These are phyloP conservation scores for Oncorhynchus kisutch DNA, from an alignment of 2,113 vertebrate species.

Conservation along the genomic window DNA sequence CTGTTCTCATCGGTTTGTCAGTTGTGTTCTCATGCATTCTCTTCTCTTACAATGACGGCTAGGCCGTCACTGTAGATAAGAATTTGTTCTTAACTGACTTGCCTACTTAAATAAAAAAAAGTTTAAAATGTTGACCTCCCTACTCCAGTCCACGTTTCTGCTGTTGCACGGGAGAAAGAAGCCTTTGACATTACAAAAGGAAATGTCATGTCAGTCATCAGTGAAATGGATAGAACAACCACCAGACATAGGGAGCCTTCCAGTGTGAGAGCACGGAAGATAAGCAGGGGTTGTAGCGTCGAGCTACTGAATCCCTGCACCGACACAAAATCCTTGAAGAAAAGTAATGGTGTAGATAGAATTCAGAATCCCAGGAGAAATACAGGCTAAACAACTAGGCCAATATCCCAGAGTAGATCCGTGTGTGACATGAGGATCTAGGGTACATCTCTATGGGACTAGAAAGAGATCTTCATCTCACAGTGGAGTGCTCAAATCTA, in stretches of 20 bases:
- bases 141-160: neutral
- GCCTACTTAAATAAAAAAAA: too few species aligned
- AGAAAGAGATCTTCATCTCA: neutral
- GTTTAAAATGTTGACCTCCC: neutral
- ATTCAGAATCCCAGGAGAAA: neutral
- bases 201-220: slow-evolving; percentile 60
- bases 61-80: too few species aligned
- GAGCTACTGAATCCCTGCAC: neutral
- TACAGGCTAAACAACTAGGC: neutral
- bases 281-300: neutral
- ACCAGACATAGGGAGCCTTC: slow-evolving; percentile 11
- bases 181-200: slow-evolving; percentile 58
- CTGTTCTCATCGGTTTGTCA: neutral
- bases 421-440: neutral
- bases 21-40: neutral
- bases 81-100: too few species aligned
- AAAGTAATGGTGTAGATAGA: neutral
- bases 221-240: slow-evolving; percentile 53
- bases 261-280: neutral
- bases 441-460: neutral
- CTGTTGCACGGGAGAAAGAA: neutral
- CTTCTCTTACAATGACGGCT: neutral
- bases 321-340: neutral
- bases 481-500: neutral
- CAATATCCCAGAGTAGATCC: neutral